Evolutionary conservation across 1,140 invertebrate species (phyloP), one percentile per base, ranked within the genome.

Genomic region (Drosophila sp.): DNA sequence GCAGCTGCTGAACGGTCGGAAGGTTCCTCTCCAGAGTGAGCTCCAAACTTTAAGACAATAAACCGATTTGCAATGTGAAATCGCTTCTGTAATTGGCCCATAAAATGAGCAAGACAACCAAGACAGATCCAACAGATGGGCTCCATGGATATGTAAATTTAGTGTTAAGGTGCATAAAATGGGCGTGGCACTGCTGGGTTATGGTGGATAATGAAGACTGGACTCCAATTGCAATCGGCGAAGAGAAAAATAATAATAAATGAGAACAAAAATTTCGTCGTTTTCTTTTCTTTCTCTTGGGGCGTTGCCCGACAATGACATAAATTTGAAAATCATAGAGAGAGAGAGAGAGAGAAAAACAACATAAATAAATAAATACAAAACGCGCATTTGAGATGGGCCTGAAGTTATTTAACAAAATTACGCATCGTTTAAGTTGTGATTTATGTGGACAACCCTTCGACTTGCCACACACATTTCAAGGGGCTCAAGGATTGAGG

Each of bases 341-440:
- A 8, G 10, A 50, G 10, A 17, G 35, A 33, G 25, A 72, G 29
- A 50, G 61, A 23, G 44, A 67, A 32, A 67, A 66, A 73, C 66
- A 77, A 87, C 73, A 86, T 86, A 86, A 87, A 86, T 83, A 87
- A 84, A 84, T 71, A 78, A 67, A 86, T 50, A 75, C 38, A 65
- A 68, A 63, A 69, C 23, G 66, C 25, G 56, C n/a, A 58, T 54
- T 64, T 64, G 30, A 27, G 63, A 66, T 50, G 72, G 72, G 64
- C 62, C 72, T 68, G 41, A 68, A 76, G 75, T 86, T 81, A 77
- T 87, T 87, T 79, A 77, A 72, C 79, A 76, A 81, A 75, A 90
- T 86, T 82, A 90, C 80, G 86, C 81, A 83, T 90, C 86, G 82
- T 90, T 90, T 90, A 86, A 86, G 73, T 77, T 86, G 71, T 90